Base-by-base conservation (phyloP, 2,797 vertebrate genomes). In the Nyctalus aviator region DNA sequence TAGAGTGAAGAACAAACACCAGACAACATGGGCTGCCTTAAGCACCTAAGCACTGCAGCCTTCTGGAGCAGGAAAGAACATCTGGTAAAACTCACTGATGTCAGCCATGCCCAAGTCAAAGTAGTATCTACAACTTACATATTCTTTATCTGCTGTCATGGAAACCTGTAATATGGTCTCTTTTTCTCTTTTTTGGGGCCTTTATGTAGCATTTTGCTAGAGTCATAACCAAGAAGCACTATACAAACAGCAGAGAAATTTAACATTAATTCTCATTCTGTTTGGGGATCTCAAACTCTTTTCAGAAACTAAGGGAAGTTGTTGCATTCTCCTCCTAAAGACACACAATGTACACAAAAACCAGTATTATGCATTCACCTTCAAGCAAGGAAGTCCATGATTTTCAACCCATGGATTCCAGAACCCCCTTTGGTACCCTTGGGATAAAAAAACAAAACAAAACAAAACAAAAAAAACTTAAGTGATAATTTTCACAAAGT, bases 181-280 rank as follows among this genome's bases (percentile, higher is more conserved):
- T 32, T 10, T 32, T 20, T 59, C 30, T 62, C 32, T 68, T 44
- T 32, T 13, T 73, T 37, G 50, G 59, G 57, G 0, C 77, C 17
- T 89, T 95, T 41, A n/a, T n/a, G 44, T 57, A 91, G 4, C 30
- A 35, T 81, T 95, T 91, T 84, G 66, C 32, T 46, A 20, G 32
- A 75, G 23, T 94, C 50, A 41, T 37, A 44, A 83, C 46, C 50
- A 81, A 89, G 7, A 30, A 93, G 76, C 46, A 78, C 23, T 81
- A 5, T 87, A 37, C 8, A 75, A 53, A 73, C 1, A 84, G 15
- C 41, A 44, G 84, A 87, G 48, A 18, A 21, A 84, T 85, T 62
- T 50, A 62, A 66, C 21, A 68, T 32, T 75, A 88, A 83, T 95
- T 94, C 41, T 93, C 20, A 35, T 77, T 37, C 4, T 55, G 4